These are phyloP conservation scores for Bombus cullumanus DNA, from an alignment of 1,140 invertebrate genomes.

Conservation along the genomic window DNA sequence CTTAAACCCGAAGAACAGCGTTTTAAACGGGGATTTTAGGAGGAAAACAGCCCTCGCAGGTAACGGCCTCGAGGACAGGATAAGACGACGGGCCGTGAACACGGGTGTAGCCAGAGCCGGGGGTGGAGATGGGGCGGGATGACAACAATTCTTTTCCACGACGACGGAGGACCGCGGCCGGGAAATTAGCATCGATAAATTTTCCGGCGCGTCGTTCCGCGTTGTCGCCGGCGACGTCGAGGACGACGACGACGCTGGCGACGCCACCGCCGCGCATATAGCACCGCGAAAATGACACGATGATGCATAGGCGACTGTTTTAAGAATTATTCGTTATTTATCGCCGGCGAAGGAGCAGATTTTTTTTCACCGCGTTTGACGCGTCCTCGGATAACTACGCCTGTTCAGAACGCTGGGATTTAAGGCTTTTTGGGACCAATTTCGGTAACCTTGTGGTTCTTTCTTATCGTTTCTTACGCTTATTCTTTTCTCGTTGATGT, in stretches of 20 bases:
- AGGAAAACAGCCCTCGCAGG: conserved; percentile 40
- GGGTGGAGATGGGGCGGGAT: conserved; percentile 55
- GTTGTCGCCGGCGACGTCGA: conserved; percentile 57
- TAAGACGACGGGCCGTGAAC: conserved; percentile 46
- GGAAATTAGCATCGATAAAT: conserved; percentile 84
- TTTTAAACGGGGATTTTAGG: conserved; percentile 67
- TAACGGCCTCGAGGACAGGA: conserved; percentile 59
- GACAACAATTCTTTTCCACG: conserved; percentile 77
- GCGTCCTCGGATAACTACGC: background rate
- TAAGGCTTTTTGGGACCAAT: background rate
- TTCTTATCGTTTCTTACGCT: no score
- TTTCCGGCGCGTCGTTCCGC: conserved; percentile 76
- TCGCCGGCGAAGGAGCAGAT: conserved; percentile 61
- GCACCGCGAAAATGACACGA: conserved; percentile 79
- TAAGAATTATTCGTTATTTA: conserved; percentile 83
- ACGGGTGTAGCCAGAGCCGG: background rate
- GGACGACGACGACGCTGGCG: conserved; percentile 34
- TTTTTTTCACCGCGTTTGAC: conserved; percentile 7
- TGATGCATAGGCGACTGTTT: conserved; percentile 82
- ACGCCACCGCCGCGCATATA: conserved; percentile 56
- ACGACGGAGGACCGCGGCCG: conserved; percentile 73
- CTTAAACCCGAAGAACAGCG: conserved; percentile 58
- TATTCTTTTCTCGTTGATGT: no score
- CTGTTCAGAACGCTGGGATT: background rate
- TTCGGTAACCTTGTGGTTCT: background rate